Conservation (phyloP, 1,140 invertebrate genomes). For the Aphelinus atriplicis region DNA sequence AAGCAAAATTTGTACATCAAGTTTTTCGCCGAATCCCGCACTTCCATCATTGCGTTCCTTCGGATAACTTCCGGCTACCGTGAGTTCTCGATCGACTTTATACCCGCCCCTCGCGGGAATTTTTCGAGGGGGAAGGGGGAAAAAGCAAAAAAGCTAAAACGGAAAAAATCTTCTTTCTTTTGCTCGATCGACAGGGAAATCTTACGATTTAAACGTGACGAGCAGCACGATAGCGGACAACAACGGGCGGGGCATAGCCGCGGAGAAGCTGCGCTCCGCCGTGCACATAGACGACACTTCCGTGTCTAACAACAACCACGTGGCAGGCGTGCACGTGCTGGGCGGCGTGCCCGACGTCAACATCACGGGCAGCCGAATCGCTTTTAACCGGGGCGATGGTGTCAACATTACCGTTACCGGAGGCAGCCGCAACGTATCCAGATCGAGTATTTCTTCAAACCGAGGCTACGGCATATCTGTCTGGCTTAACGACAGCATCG, state of each 20-base stretch:
- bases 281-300: conserved; percentile 82
- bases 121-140: too few relatives aligned
- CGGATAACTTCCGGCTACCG: conserved; percentile 79
- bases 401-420: conserved; percentile 92
- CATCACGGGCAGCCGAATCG: conserved; percentile 88
- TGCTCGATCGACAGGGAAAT: conserved; percentile 71
- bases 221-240: conserved; percentile 88
- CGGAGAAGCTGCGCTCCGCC: conserved; percentile 85
- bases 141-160: too few relatives aligned
- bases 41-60: conserved; percentile 78
- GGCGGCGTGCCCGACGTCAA: conserved; percentile 92
- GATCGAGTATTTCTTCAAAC: conserved; percentile 82
- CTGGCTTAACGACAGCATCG: conserved; percentile 86
- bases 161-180: too few relatives aligned
- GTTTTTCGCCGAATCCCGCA: conserved; percentile 76
- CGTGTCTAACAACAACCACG: conserved; percentile 87
- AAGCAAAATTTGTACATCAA: conserved; percentile 80
- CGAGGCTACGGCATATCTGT: conserved; percentile 84
- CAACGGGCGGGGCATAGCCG: conserved; percentile 89
- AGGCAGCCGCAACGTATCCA: conserved; percentile 88
- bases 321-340: conserved; percentile 87
- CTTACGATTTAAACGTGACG: conserved; percentile 87
- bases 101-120: too few relatives aligned
- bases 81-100: conserved; percentile 47
- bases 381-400: conserved; percentile 91